A percentile compares a stretch with the other conserved stretches of the same genome.
phyloP scores from a whole-genome alignment of 1,140 invertebrate genomes.

The Drosophila elegans region DNA sequence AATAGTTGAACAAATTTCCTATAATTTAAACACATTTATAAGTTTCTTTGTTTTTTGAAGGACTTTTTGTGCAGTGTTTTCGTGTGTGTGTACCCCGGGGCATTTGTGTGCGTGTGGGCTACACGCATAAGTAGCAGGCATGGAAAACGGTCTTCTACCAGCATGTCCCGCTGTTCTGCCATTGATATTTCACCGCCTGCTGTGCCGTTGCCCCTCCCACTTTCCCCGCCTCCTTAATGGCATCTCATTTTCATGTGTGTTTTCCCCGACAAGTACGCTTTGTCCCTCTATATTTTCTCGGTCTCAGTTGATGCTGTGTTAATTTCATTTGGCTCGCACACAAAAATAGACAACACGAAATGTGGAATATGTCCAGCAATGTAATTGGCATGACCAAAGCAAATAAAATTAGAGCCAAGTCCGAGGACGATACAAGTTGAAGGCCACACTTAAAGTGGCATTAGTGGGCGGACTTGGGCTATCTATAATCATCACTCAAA shows the following conservation, averaged over 20 bases:
- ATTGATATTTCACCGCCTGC: conserved; percentile 52
- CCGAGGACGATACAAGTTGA: conserved; percentile 29
- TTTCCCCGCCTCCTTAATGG: conserved; percentile 23
- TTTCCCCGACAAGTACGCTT: not conserved
- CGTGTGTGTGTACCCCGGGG: conserved; percentile 12
- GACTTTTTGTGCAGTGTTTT: not conserved
- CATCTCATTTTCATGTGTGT: conserved; percentile 44
- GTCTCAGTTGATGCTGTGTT: conserved; percentile 64
- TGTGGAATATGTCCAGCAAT: conserved; percentile 52
- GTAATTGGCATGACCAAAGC: conserved; percentile 51
- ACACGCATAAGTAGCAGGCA: conserved; percentile 40
- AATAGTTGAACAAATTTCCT: not conserved
- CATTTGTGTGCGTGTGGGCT: conserved; percentile 28
- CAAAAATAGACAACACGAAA: conserved; percentile 69
- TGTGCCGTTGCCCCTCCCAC: conserved; percentile 12
- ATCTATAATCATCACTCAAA: conserved; percentile 32
- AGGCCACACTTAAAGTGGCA: conserved; percentile 42
- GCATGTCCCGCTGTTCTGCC: conserved; percentile 44
- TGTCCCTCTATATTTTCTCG: conserved; percentile 4
- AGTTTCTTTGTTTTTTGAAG: not conserved
- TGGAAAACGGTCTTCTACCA: conserved; percentile 27
- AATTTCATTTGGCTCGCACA: conserved; percentile 69
- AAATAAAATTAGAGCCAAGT: conserved; percentile 57
- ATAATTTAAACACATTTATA: rapidly evolving
- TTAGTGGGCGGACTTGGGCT: not conserved